Evolutionary conservation across 2,797 vertebrate species (phyloP).

Genomic region (Neomorphus geoffroyi): DNA sequence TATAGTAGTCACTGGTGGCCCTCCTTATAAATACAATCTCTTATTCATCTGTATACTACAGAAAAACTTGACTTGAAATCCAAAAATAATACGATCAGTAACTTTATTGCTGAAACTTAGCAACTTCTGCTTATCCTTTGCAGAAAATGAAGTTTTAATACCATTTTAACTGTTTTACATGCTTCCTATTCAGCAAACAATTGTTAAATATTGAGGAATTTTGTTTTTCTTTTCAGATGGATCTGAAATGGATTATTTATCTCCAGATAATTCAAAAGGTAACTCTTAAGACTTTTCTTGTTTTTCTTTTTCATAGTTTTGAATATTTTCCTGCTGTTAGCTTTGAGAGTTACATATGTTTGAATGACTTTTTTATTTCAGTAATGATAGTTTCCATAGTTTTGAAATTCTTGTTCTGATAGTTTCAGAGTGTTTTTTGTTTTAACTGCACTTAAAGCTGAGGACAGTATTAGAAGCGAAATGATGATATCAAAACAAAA

Average conservation of each 20-base stretch:
- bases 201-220: neutral
- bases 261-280: conserved; percentile 94
- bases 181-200: neutral
- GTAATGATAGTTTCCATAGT: neutral
- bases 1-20: neutral
- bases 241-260: conserved; percentile 85
- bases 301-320: neutral
- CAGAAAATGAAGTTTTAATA: neutral
- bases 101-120: neutral
- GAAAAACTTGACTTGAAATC: neutral
- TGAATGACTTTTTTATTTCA: neutral
- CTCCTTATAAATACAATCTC: neutral
- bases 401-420: neutral
- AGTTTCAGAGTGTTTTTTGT: neutral
- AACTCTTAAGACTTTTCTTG: neutral
- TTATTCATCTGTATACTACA: neutral
- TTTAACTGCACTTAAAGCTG: neutral
- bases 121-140: neutral
- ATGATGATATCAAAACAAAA: neutral
- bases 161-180: neutral
- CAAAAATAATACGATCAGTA: neutral
- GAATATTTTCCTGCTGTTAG: neutral
- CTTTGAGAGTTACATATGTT: neutral
- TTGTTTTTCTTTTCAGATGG: conserved; percentile 79
- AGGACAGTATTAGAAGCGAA: neutral